Evolutionary conservation across 2,113 vertebrate species (phyloP).

Genomic region (Jaculus jaculus): DNA sequence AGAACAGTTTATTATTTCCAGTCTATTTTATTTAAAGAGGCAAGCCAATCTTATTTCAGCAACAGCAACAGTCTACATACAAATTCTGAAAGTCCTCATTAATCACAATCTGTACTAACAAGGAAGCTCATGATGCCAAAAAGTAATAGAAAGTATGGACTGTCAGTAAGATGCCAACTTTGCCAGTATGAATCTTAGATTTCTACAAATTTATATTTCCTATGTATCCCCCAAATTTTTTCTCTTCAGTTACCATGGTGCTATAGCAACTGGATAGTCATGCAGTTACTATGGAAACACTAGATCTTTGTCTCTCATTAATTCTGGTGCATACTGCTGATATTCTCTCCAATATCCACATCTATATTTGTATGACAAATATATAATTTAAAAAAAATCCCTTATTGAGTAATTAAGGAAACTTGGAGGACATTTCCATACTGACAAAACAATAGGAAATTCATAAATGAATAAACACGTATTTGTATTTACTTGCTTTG

Average conservation of each 20-base stretch:
- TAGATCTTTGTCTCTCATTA: neutral
- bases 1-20: neutral
- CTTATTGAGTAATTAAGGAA: neutral
- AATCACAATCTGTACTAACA: neutral
- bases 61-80: neutral
- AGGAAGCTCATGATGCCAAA: neutral
- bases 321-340: conserved; percentile 28
- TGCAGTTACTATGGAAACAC: conserved; percentile 67
- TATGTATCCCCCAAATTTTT: neutral
- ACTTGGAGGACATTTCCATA: neutral
- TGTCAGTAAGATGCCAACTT: neutral
- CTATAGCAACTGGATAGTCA: conserved; percentile 28
- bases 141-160: neutral
- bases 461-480: neutral
- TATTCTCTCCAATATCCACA: neutral
- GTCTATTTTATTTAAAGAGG: neutral
- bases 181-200: conserved; percentile 8
- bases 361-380: conserved; percentile 17
- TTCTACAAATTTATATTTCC: conserved; percentile 37
- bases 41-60: neutral
- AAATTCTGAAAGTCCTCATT: neutral
- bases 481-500: neutral
- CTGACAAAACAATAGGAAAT: neutral
- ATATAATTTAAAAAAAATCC: neutral
- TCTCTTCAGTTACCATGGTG: neutral